Evolutionary conservation across 2,888 invertebrate species (phyloP).

Genomic region (Leptinotarsa rubiginosa): DNA sequence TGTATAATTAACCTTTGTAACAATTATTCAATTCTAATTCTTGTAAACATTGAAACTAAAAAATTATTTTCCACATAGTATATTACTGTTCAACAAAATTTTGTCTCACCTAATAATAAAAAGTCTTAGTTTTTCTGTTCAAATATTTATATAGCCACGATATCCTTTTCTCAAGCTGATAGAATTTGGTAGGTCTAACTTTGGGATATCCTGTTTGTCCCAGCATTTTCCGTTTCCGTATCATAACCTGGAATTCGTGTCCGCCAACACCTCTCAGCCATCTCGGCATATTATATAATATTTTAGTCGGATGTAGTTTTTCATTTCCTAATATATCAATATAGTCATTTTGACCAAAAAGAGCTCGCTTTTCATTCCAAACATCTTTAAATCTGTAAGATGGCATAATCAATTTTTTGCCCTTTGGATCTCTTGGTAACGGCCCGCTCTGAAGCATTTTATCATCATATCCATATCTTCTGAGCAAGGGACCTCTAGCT

Average conservation of each 20-base stretch:
- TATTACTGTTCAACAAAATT: background rate
- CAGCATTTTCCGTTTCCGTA: slow-evolving; percentile 80
- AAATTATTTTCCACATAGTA: background rate
- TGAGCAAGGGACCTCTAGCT: slow-evolving; percentile 71
- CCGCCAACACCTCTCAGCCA: slow-evolving; percentile 93
- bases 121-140: slow-evolving; percentile 84
- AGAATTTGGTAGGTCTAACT: slow-evolving; percentile 83
- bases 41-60: background rate
- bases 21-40: no score
- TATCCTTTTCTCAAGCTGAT: slow-evolving; percentile 79
- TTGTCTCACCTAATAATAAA: slow-evolving; percentile 57
- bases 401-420: slow-evolving; percentile 73
- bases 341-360: slow-evolving; percentile 97
- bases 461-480: slow-evolving; percentile 80
- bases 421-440: slow-evolving; percentile 74
- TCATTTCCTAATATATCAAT: slow-evolving; percentile 95
- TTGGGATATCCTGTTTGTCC: slow-evolving; percentile 70
- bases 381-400: slow-evolving; percentile 78
- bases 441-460: slow-evolving; percentile 75
- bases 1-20: no score
- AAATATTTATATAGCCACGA: slow-evolving; percentile 80
- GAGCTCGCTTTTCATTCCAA: slow-evolving; percentile 82
- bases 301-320: slow-evolving; percentile 81
- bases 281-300: slow-evolving; percentile 85
- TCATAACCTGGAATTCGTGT: slow-evolving; percentile 83